phyloP scores from a whole-genome alignment of 1,140 invertebrate genomes.

The Cryptotermes secundus region DNA sequence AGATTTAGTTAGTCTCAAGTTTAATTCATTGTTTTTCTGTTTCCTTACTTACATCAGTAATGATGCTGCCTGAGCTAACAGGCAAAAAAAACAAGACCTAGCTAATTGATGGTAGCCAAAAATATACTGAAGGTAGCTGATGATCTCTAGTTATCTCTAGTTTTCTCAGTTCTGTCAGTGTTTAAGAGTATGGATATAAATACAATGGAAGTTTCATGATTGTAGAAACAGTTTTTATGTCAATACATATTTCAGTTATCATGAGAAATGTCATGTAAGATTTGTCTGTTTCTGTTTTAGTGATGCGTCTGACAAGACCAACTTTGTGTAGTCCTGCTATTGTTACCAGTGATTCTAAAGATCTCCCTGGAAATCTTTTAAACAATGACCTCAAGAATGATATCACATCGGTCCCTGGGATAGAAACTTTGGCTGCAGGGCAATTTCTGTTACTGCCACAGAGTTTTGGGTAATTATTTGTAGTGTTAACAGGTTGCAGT shows the following conservation, averaged over 20 bases:
- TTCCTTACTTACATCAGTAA: too few species aligned
- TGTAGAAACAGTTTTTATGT: not conserved
- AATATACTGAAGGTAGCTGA: not conserved
- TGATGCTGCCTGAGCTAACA: too few species aligned
- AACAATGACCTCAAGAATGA: conserved; percentile 75
- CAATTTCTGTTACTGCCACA: conserved; percentile 91
- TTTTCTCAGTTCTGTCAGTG: conserved; percentile 9
- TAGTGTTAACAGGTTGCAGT: too few species aligned
- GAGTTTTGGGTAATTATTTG: conserved; percentile 78
- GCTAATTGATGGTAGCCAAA: not conserved
- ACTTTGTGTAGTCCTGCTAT: conserved; percentile 76
- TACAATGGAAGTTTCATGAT: not conserved
- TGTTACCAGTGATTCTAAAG: conserved; percentile 78
- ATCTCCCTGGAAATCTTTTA: conserved; percentile 78
- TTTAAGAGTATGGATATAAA: not conserved
- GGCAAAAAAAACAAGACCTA: too few species aligned
- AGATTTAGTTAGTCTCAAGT: too few species aligned
- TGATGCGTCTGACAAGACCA: conserved; percentile 91
- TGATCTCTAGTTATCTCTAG: not conserved
- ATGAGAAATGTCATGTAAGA: not conserved
- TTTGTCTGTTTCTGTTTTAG: conserved; percentile 54
- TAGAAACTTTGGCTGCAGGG: conserved; percentile 80
- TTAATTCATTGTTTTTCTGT: too few species aligned
- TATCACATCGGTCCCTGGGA: conserved; percentile 70
- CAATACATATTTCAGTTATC: not conserved